Conservation (phyloP, 2,888 invertebrate species). For the Pelosia muscerda region DNA sequence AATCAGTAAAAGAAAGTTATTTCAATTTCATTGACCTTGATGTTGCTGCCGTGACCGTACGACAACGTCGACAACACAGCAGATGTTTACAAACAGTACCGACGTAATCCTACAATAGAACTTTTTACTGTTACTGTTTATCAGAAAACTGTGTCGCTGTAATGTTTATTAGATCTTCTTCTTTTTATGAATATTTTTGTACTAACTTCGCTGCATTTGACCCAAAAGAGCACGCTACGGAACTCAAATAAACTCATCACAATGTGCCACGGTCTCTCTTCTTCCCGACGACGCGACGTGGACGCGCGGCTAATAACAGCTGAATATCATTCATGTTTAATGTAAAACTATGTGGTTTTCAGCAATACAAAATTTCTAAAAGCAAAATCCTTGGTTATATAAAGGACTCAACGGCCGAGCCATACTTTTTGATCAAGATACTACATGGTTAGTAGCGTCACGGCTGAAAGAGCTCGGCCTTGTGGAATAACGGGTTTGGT, state of each 20-base stretch:
- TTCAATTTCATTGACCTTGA: conserved; percentile 78
- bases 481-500: neutral
- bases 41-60: conserved; percentile 65
- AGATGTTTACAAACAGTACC: conserved; percentile 69
- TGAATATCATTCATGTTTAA: too few species aligned
- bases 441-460: neutral
- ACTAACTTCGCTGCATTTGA: neutral
- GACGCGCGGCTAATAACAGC: too few species aligned
- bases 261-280: neutral
- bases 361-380: too few species aligned
- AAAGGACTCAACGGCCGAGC: neutral
- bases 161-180: neutral
- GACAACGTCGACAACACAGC: conserved; percentile 44
- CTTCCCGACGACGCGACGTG: too few species aligned
- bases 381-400: neutral
- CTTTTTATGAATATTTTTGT: neutral
- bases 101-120: conserved; percentile 41
- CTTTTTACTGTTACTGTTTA: conserved; percentile 19
- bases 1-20: conserved; percentile 69
- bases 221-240: neutral
- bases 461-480: conserved; percentile 1
- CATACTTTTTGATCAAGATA: neutral
- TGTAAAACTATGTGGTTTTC: too few species aligned
- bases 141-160: neutral
- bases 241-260: neutral